These are phyloP conservation scores for Eumeta japonica DNA, from an alignment of 1,140 invertebrate genomes.

Conservation along the genomic window DNA sequence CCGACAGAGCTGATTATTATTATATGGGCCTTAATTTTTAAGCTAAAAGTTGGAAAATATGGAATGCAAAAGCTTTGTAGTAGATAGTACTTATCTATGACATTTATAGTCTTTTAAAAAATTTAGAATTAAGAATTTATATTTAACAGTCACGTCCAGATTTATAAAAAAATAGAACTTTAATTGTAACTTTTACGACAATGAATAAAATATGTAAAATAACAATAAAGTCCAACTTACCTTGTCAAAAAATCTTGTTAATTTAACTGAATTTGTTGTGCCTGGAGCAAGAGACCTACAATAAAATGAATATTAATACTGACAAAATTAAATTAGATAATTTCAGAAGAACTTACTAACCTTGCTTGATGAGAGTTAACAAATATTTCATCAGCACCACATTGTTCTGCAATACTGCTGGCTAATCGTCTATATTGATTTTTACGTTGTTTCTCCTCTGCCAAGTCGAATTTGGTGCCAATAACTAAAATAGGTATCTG, in stretches of 20 bases:
- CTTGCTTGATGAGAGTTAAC: constrained; percentile 78
- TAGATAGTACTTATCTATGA: too few species aligned
- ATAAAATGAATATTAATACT: background rate
- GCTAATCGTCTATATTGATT: constrained; percentile 66
- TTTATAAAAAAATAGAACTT: background rate
- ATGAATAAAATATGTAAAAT: background rate
- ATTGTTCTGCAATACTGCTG: constrained; percentile 81
- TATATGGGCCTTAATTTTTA: too few species aligned
- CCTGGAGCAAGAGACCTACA: constrained; percentile 79
- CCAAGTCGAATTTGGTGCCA: constrained; percentile 88
- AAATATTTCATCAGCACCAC: constrained; percentile 90
- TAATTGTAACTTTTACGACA: background rate
- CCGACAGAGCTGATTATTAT: too few species aligned
- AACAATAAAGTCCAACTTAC: constrained; percentile 36
- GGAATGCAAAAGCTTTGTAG: too few species aligned
- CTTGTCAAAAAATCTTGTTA: constrained; percentile 93
- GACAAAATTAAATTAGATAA: background rate
- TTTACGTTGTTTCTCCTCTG: constrained; percentile 67
- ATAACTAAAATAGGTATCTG: constrained; percentile 90
- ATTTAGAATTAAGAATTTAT: background rate
- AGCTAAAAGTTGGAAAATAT: too few species aligned
- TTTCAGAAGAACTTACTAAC: constrained; percentile 12
- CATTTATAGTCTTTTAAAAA: too few species aligned
- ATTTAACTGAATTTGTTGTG: constrained; percentile 86
- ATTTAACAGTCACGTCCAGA: background rate